Conservation (phyloP, 2,113 vertebrate genomes). For the Zosterops hypoxanthus region DNA sequence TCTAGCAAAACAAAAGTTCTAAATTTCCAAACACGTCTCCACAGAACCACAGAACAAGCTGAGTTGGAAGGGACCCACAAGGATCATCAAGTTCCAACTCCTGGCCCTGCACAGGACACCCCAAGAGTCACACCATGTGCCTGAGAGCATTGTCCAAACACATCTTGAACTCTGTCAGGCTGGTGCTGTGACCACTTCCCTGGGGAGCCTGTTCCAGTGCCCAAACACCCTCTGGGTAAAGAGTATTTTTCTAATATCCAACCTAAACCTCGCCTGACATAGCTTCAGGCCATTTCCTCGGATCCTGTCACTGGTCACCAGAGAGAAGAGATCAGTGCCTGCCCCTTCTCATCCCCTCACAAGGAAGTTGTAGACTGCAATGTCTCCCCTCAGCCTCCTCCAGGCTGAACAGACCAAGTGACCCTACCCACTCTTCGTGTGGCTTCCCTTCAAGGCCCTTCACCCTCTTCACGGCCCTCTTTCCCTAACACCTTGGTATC, state of each 20-base stretch:
- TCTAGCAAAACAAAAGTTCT: background rate
- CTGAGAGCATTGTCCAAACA: background rate
- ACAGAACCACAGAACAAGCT: background rate
- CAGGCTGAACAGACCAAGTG: background rate
- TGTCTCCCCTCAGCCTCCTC: background rate
- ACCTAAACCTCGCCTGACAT: no score
- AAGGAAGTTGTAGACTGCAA: fast-evolving
- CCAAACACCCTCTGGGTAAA: fast-evolving
- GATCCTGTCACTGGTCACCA: background rate
- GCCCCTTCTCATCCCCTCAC: fast-evolving
- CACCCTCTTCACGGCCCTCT: no score
- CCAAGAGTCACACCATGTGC: background rate
- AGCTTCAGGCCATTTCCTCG: fast-evolving
- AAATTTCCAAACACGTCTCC: background rate
- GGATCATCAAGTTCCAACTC: background rate
- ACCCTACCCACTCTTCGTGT: fast-evolving
- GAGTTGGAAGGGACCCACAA: background rate
- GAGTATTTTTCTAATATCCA: fast-evolving
- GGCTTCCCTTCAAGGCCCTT: background rate
- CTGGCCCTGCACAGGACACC: background rate
- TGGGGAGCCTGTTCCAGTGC: background rate
- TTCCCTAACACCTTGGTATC: background rate
- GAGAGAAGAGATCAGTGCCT: background rate
- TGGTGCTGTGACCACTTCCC: background rate
- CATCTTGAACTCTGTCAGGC: background rate